Percentiles rank a stretch among this genome's conserved stretches.
Evolutionary conservation across 2,797 vertebrate genomes (phyloP).

Genomic region (Hippoglossus hippoglossus): DNA sequence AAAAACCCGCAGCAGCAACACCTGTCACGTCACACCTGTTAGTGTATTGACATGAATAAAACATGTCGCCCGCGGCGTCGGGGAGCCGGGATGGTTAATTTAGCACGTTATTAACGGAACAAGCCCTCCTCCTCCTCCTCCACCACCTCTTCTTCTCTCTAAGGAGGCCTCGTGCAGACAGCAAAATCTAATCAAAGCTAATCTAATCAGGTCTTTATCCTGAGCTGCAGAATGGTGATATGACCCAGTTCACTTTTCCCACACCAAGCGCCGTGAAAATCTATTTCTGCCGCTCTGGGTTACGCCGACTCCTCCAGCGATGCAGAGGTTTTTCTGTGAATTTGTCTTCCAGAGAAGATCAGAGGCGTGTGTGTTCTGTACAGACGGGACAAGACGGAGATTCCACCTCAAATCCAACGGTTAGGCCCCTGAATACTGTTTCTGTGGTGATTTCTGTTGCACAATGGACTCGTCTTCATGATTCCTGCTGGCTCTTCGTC

Average conservation of each 20-base stretch:
- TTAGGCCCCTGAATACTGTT: no score
- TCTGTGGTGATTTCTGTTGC: no score
- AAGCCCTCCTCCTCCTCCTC: constrained; percentile 19
- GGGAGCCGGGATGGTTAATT: constrained; percentile 67
- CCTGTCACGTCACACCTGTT: constrained; percentile 76
- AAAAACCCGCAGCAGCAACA: constrained; percentile 48
- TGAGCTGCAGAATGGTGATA: constrained; percentile 54
- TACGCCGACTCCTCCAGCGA: constrained; percentile 19
- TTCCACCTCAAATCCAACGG: no score
- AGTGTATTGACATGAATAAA: constrained; percentile 73
- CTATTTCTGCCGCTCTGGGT: constrained; percentile 64
- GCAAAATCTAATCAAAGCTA: constrained; percentile 71
- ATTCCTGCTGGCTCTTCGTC: not conserved
- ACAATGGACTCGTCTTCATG: not conserved
- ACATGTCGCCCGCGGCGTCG: constrained; percentile 63
- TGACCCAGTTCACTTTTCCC: constrained; percentile 74
- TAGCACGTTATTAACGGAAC: constrained; percentile 74
- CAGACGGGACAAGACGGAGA: no score
- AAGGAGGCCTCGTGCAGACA: constrained; percentile 57
- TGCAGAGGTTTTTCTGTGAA: constrained; percentile 34
- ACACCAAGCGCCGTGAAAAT: constrained; percentile 62
- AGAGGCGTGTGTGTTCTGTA: not conserved
- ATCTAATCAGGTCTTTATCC: constrained; percentile 73
- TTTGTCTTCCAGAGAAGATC: constrained; percentile 15
- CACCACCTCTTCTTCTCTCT: constrained; percentile 28